Evolutionary conservation across 2,888 invertebrate species (phyloP).

Genomic region (Boloria selene): DNA sequence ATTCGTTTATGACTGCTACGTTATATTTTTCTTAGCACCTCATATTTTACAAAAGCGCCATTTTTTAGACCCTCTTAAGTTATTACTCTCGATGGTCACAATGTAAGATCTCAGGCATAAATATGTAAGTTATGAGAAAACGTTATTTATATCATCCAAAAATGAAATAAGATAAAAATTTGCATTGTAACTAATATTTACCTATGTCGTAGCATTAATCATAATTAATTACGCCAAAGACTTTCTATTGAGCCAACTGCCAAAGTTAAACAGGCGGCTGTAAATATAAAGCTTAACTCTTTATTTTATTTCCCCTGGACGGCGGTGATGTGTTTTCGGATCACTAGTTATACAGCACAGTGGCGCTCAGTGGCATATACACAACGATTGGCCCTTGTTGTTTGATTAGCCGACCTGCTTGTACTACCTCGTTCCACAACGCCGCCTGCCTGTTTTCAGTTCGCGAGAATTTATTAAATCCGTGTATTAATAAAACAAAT

Average conservation of each 20-base stretch:
- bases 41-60: constrained; percentile 25
- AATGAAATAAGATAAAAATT: too few species aligned
- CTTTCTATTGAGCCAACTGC: too few species aligned
- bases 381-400: constrained; percentile 64
- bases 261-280: not conserved
- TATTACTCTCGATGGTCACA: constrained; percentile 1
- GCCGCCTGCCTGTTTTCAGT: constrained; percentile 38
- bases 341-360: constrained; percentile 46
- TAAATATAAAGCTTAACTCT: not conserved
- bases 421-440: constrained; percentile 54
- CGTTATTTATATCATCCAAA: too few species aligned
- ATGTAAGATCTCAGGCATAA: not conserved
- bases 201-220: too few species aligned
- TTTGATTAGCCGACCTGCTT: constrained; percentile 69
- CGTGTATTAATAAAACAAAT: constrained; percentile 8
- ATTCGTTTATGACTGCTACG: constrained; percentile 23
- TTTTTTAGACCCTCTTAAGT: constrained; percentile 1
- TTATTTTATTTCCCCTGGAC: constrained; percentile 1
- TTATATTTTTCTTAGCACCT: constrained; percentile 26
- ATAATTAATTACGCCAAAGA: too few species aligned
- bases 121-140: not conserved
- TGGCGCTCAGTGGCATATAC: constrained; percentile 51
- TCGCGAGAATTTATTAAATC: constrained; percentile 27
- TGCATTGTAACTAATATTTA: too few species aligned
- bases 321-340: constrained; percentile 46